A percentile compares a stretch with the other conserved stretches of the same genome.
Conservation (phyloP, 2,797 vertebrate species). For the Cynopterus sphinx region DNA sequence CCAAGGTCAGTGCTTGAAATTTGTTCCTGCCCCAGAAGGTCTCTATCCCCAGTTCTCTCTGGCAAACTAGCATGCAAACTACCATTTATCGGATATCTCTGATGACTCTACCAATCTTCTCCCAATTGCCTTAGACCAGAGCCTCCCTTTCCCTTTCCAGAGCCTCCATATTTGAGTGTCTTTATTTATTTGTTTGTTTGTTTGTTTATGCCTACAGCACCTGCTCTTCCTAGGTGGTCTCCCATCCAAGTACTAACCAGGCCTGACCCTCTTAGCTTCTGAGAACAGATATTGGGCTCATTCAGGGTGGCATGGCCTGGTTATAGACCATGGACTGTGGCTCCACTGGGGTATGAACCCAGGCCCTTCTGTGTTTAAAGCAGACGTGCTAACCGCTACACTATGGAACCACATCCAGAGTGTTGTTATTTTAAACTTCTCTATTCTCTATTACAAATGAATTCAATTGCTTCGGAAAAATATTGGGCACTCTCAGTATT, state of each 20-base stretch:
- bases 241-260: too few relatives aligned
- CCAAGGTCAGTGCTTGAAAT: background rate
- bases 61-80: background rate
- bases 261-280: too few relatives aligned
- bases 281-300: too few relatives aligned
- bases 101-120: background rate
- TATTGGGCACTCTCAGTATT: background rate
- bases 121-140: conserved; percentile 2
- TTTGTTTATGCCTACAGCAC: too few relatives aligned
- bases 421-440: conserved; percentile 10
- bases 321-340: too few relatives aligned
- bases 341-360: too few relatives aligned
- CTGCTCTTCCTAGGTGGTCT: too few relatives aligned
- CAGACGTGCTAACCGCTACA: too few relatives aligned
- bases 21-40: background rate
- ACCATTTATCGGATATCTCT: background rate
- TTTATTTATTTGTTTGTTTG: too few relatives aligned
- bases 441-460: conserved; percentile 6
- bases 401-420: background rate
- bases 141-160: background rate
- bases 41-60: background rate
- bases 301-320: too few relatives aligned
- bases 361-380: too few relatives aligned
- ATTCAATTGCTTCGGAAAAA: conserved; percentile 28
- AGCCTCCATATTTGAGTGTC: too few relatives aligned